phyloP scores from a whole-genome alignment of 2,888 invertebrate species.

The Scaptomyza cyrtandrae region DNA sequence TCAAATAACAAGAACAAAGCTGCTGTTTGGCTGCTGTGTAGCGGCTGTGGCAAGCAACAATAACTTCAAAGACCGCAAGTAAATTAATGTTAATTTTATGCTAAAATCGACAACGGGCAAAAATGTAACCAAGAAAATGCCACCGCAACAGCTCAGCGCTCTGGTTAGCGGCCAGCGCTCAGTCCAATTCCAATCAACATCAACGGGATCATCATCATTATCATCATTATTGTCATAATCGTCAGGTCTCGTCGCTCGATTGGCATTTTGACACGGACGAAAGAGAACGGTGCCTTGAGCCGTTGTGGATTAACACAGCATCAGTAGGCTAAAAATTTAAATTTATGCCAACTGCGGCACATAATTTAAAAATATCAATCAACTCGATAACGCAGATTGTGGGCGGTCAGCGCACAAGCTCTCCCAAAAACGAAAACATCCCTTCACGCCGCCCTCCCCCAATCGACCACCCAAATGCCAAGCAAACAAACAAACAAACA shows the following conservation, averaged over 20 bases:
- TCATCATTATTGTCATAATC: conserved; percentile 28
- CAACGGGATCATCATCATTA: conserved; percentile 41
- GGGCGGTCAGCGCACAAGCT: conserved; percentile 6
- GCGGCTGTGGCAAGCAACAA: conserved; percentile 55
- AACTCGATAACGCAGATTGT: conserved; percentile 76
- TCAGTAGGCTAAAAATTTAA: conserved; percentile 69
- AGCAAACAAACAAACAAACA: conserved; percentile 40
- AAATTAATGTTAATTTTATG: conserved; percentile 80
- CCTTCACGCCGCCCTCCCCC: background rate
- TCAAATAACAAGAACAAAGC: conserved; percentile 76
- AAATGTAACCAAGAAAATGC: conserved; percentile 65
- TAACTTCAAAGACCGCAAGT: conserved; percentile 80
- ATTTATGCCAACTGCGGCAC: conserved; percentile 79
- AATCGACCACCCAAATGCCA: conserved; percentile 15
- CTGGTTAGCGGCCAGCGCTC: conserved; percentile 28
- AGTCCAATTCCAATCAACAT: conserved; percentile 60
- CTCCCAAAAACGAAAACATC: background rate
- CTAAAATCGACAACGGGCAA: conserved; percentile 69
- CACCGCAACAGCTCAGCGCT: conserved; percentile 29
- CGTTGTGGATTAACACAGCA: conserved; percentile 69
- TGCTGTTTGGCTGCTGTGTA: conserved; percentile 13
- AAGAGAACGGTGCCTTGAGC: conserved; percentile 56
- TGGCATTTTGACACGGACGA: conserved; percentile 77
- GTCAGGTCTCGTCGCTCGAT: conserved; percentile 57
- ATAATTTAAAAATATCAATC: conserved; percentile 80